phyloP scores from a whole-genome alignment of 2,888 invertebrate species.

The Phyllotreta striolata region DNA sequence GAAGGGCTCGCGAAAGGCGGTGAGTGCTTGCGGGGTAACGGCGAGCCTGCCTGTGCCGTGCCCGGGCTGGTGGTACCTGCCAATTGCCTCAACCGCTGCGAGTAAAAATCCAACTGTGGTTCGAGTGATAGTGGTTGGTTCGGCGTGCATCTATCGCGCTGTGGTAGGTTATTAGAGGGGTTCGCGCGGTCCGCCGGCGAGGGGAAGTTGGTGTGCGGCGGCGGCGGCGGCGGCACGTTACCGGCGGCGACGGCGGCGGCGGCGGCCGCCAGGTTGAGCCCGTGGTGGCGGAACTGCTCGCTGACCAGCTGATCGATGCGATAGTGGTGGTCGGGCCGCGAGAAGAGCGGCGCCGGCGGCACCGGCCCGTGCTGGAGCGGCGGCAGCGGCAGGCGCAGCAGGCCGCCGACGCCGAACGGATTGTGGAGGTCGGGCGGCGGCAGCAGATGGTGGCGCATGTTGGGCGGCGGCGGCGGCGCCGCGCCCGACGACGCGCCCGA shows the following conservation, averaged over 20 bases:
- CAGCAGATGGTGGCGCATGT: constrained; percentile 72
- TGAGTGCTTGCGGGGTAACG: constrained; percentile 82
- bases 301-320: constrained; percentile 85
- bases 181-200: constrained; percentile 68
- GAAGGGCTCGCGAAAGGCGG: constrained; percentile 82
- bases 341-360: constrained; percentile 77
- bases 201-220: constrained; percentile 65
- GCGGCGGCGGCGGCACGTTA: constrained; percentile 68
- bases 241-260: constrained; percentile 74
- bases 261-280: constrained; percentile 78
- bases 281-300: constrained; percentile 83
- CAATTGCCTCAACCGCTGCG: constrained; percentile 98
- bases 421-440: constrained; percentile 79
- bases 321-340: constrained; percentile 80
- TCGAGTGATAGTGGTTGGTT: constrained; percentile 77
- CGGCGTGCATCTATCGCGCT: constrained; percentile 63
- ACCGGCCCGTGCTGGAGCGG: constrained; percentile 74
- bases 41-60: constrained; percentile 86
- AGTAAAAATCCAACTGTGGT: constrained; percentile 98
- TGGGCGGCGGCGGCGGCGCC: constrained; percentile 68
- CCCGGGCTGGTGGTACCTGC: constrained; percentile 95
- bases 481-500: constrained; percentile 65
- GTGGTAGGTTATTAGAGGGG: constrained; percentile 63
- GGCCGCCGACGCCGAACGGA: constrained; percentile 76
- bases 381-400: constrained; percentile 80